Evolutionary conservation across 2,797 vertebrate species (phyloP).

Genomic region (Epinephelus awoara): DNA sequence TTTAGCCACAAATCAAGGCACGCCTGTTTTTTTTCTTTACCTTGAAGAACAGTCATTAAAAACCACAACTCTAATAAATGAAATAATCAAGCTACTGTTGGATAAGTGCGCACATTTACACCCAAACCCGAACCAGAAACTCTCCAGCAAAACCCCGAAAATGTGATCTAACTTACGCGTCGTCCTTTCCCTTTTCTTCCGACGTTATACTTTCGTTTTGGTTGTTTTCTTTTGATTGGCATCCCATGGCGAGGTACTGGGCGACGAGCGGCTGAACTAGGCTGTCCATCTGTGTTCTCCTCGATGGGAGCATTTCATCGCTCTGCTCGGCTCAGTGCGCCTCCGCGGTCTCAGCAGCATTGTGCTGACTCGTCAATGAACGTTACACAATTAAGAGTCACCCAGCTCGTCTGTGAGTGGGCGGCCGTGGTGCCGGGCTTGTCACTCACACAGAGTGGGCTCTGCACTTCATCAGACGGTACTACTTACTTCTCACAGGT

Average conservation of each 20-base stretch:
- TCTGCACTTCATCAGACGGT: constrained; percentile 5
- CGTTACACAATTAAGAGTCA: constrained; percentile 78
- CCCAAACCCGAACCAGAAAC: constrained; percentile 5
- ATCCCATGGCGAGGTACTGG: constrained; percentile 87
- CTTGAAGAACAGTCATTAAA: not conserved
- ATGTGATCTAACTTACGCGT: constrained; percentile 75
- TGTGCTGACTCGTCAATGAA: constrained; percentile 80
- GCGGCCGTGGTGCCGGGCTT: constrained; percentile 71
- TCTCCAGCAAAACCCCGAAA: not conserved
- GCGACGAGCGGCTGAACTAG: constrained; percentile 86
- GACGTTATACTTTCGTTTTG: constrained; percentile 71
- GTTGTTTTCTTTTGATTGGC: constrained; percentile 79
- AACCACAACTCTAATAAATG: not conserved
- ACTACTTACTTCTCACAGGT: constrained; percentile 1
- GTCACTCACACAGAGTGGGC: constrained; percentile 67
- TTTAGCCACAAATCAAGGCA: not conserved
- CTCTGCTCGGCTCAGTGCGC: constrained; percentile 70
- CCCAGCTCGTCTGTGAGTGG: constrained; percentile 74
- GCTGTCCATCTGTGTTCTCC: constrained; percentile 86
- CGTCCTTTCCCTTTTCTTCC: constrained; percentile 82
- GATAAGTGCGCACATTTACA: not conserved
- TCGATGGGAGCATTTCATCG: constrained; percentile 79
- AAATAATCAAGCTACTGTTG: not conserved
- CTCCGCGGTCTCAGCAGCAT: constrained; percentile 75
- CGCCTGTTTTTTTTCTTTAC: not conserved